Evolutionary conservation across 2,888 invertebrate species (phyloP).

Genomic region (Isotomurus palustris): DNA sequence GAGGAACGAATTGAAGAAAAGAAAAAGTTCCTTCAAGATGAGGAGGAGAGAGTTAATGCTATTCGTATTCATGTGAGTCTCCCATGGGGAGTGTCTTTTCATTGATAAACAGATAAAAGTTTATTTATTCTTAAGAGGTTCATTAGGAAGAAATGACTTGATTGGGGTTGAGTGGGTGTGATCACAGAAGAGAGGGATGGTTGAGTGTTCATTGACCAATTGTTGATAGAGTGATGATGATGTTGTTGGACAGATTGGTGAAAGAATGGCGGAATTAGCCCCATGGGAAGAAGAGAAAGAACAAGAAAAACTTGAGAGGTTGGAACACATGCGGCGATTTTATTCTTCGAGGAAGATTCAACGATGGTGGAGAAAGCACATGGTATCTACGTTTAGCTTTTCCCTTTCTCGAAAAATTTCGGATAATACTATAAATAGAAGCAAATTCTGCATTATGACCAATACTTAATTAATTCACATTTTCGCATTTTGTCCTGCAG

Average conservation of each 20-base stretch:
- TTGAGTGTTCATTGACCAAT: no score
- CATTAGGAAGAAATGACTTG: no score
- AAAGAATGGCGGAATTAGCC: conserved; percentile 38
- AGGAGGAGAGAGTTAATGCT: conserved; percentile 31
- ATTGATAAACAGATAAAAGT: background rate
- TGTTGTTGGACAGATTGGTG: conserved; percentile 35
- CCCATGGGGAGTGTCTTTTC: background rate
- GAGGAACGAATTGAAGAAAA: conserved; percentile 54
- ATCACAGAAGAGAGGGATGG: no score
- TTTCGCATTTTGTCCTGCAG: background rate
- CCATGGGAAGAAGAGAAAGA: conserved; percentile 45
- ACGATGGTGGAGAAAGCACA: conserved; percentile 44
- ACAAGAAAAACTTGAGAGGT: conserved; percentile 30
- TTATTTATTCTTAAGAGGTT: background rate
- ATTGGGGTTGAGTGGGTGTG: no score
- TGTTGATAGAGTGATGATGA: conserved; percentile 2
- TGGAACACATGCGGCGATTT: conserved; percentile 34
- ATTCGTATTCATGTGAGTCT: conserved; percentile 30
- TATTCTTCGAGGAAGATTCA: conserved; percentile 42
- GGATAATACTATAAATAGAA: no score
- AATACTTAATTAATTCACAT: background rate
- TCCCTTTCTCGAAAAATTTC: background rate
- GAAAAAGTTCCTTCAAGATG: conserved; percentile 49
- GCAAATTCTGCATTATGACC: no score
- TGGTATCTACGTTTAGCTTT: conserved; percentile 24